Percentiles rank a stretch among this genome's conserved stretches.
These are phyloP conservation scores for Ochropleura plecta DNA, from an alignment of 2,888 invertebrate species.

Conservation along the genomic window DNA sequence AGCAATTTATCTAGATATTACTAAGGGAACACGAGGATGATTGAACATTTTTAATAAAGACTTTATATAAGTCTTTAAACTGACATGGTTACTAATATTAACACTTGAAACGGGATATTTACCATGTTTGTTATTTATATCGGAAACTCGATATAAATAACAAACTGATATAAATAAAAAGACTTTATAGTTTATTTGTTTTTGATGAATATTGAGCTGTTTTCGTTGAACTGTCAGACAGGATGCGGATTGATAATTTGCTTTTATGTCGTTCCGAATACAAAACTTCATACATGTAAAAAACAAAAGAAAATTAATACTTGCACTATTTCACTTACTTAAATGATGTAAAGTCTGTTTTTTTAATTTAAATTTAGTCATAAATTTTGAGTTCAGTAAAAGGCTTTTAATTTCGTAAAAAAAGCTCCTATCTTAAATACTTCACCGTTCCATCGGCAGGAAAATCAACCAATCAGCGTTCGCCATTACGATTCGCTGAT, in stretches of 20 bases:
- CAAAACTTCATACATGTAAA: slow-evolving; percentile 2
- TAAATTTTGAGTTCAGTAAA: slow-evolving; percentile 12
- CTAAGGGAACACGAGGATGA: slow-evolving; percentile 21
- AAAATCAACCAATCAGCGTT: slow-evolving; percentile 56
- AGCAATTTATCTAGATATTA: slow-evolving; percentile 8
- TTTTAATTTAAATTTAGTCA: slow-evolving; percentile 16
- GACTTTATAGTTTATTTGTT: slow-evolving; percentile 56
- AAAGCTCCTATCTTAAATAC: slow-evolving; percentile 33
- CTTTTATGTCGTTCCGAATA: slow-evolving; percentile 17
- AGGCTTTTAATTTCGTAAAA: slow-evolving; percentile 29
- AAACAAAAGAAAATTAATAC: slow-evolving; percentile 17
- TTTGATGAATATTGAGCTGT: background rate
- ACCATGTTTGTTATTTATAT: too few relatives aligned
- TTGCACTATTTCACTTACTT: slow-evolving; percentile 4
- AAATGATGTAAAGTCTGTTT: slow-evolving; percentile 2
- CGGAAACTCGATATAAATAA: too few relatives aligned
- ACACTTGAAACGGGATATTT: too few relatives aligned
- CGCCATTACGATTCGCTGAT: slow-evolving; percentile 52
- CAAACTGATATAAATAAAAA: too few relatives aligned
- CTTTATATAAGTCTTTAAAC: too few relatives aligned
- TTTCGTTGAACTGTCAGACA: slow-evolving; percentile 52
- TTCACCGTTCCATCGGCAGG: slow-evolving; percentile 45
- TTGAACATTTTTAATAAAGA: slow-evolving; percentile 73
- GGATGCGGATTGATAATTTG: slow-evolving; percentile 27
- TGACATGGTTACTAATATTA: too few relatives aligned